Evolutionary conservation across 1,140 invertebrate genomes (phyloP).

Genomic region (Hormaphis cornu): DNA sequence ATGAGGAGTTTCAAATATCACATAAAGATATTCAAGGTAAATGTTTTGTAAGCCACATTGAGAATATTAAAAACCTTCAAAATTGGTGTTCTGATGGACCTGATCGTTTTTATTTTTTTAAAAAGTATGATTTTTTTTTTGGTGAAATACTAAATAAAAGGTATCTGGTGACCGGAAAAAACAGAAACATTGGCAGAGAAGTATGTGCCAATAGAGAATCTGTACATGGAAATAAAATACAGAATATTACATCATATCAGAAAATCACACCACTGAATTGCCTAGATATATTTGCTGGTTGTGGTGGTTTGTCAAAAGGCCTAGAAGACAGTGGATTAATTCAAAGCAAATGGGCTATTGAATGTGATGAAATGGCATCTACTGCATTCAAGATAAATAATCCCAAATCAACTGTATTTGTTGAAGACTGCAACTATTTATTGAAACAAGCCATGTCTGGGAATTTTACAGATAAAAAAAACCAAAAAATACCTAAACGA

Average conservation of each 20-base stretch:
- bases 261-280: constrained; percentile 50
- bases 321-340: constrained; percentile 62
- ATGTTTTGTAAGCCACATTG: constrained; percentile 52
- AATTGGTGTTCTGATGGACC: constrained; percentile 57
- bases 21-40: constrained; percentile 48
- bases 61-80: constrained; percentile 46
- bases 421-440: constrained; percentile 70
- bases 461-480: constrained; percentile 45
- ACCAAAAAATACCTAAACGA: constrained; percentile 59
- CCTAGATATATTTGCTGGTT: constrained; percentile 83
- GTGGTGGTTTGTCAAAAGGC: constrained; percentile 68
- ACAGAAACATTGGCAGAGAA: constrained; percentile 55
- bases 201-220: constrained; percentile 51
- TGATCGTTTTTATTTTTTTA: constrained; percentile 65
- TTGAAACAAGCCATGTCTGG: constrained; percentile 54
- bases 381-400: constrained; percentile 73
- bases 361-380: constrained; percentile 67
- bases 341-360: constrained; percentile 69
- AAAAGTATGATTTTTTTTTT: constrained; percentile 54
- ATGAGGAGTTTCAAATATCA: neutral
- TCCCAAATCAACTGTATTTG: constrained; percentile 61
- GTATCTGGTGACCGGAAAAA: too few species aligned
- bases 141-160: too few species aligned
- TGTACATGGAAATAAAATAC: constrained; percentile 47
- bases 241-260: constrained; percentile 43